These are phyloP conservation scores for Caenorhabditis latens DNA, from an alignment of 1,140 invertebrate genomes.

Conservation along the genomic window DNA sequence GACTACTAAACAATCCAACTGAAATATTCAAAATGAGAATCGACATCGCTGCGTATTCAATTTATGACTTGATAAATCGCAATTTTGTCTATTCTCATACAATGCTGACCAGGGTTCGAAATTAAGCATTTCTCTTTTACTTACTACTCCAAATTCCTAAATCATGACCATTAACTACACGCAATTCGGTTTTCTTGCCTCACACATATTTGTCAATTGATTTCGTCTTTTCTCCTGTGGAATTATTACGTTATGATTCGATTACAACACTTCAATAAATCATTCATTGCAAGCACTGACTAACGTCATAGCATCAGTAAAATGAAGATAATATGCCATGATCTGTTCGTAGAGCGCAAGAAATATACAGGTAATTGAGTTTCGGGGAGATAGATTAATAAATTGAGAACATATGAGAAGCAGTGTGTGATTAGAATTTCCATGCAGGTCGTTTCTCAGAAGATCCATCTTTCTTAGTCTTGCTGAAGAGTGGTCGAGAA, in stretches of 20 bases:
- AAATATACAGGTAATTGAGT: slow-evolving; percentile 37
- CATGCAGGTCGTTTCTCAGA: slow-evolving; percentile 66
- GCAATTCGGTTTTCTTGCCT: slow-evolving; percentile 4
- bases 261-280: background rate
- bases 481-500: slow-evolving; percentile 61
- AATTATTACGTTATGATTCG: background rate
- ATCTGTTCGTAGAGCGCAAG: slow-evolving; percentile 29
- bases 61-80: too few relatives aligned
- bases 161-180: too few relatives aligned
- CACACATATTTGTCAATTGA: background rate
- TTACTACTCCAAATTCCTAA: too few relatives aligned
- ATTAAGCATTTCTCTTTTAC: too few relatives aligned
- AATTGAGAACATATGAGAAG: background rate
- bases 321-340: slow-evolving; percentile 39
- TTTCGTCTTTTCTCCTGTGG: background rate
- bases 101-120: too few relatives aligned
- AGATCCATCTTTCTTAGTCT: slow-evolving; percentile 60
- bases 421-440: slow-evolving; percentile 59
- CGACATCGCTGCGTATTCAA: background rate
- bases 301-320: slow-evolving; percentile 36
- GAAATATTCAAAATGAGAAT: background rate
- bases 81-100: background rate
- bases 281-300: slow-evolving; percentile 45
- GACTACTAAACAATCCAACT: slow-evolving; percentile 1
- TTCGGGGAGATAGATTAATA: background rate